Base-by-base conservation (phyloP, 1,140 invertebrate species). In the Triops cancriformis region DNA sequence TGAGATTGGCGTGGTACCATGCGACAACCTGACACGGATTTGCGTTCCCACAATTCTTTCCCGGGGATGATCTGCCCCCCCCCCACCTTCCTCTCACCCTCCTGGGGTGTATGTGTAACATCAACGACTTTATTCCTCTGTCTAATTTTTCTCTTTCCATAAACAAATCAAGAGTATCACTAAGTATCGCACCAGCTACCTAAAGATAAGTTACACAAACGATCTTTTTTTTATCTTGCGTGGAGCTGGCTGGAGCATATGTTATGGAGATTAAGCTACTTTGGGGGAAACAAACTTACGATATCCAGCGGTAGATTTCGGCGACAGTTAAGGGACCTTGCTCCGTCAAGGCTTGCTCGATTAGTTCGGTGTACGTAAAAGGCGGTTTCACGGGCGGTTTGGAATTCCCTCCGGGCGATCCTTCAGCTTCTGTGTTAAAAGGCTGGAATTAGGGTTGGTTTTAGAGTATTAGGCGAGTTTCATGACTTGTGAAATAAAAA, bases 291-390 rank as follows among this genome's bases (percentile, higher is more conserved):
- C 72, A n/a, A n/a, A 93, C 93, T 94, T 87, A 95, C 93, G 93
- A 94, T 81, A 95, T 95, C 93, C 93, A 95, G 80, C 93, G 91
- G 84, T 95, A 95, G 81, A 95, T 94, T 41, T 91, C 93, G 9
- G 93, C 94, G n/a, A 95, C 93, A 1, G 93, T 94, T 73, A 95
- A 85, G 84, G 94, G 91, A 73, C 92, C 92, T 12, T 78, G 76
- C 83, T 94, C 93, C 81, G 89, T 88, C 73, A 95, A 83, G 72
- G 93, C 93, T 82, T 92, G 89, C 84, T 94, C 93, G 79, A 95
- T 95, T 76, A 95, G 86, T 83, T 95, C 93, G 0, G 93, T 94
- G 81, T 95, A 95, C 11, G 82, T 82, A 73, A 80, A 81, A 6
- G 80, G 76, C 11, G 82, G 82, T 75, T 82, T 82, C 7, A 80